Evolutionary conservation across 2,797 vertebrate genomes (phyloP).

Genomic region (Melanotaenia nigrans): DNA sequence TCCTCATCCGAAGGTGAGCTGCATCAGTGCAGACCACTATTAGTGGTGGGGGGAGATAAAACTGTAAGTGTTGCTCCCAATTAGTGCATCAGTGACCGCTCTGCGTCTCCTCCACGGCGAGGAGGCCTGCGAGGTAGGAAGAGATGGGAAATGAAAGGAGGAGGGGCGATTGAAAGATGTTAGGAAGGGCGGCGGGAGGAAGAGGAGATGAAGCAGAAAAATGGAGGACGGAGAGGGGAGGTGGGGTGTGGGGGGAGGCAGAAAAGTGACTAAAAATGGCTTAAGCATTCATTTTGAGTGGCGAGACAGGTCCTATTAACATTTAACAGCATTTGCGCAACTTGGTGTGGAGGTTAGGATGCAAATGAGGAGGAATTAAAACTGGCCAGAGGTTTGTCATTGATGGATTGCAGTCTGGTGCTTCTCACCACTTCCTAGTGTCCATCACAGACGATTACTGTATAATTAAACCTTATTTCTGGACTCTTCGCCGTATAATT

Average conservation of each 20-base stretch:
- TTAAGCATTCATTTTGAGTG: conserved; percentile 99
- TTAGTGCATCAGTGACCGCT: conserved; percentile 98
- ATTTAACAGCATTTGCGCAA: conserved; percentile 99
- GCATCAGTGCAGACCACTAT: conserved; percentile 92
- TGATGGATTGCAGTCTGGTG: conserved; percentile 99
- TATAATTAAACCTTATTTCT: conserved; percentile 99
- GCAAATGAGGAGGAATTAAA: conserved; percentile 99
- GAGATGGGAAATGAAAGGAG: not conserved
- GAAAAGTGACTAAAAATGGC: conserved; percentile 94
- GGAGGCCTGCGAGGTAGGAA: conserved; percentile 52
- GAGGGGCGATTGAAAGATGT: conserved; percentile 53
- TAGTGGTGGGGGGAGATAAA: conserved; percentile 97
- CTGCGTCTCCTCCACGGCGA: conserved; percentile 89
- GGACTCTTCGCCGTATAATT: conserved; percentile 99
- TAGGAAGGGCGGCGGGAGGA: conserved; percentile 59
- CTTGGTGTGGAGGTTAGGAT: conserved; percentile 99
- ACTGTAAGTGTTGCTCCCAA: conserved; percentile 99
- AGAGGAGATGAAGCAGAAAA: conserved; percentile 59
- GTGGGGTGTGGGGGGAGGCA: conserved; percentile 41
- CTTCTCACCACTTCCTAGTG: conserved; percentile 99
- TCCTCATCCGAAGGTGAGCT: conserved; percentile 72
- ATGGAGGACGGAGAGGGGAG: conserved; percentile 14
- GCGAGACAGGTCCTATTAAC: conserved; percentile 99
- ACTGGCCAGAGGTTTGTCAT: conserved; percentile 99
- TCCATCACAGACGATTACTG: conserved; percentile 99